Conservation (phyloP, 1,140 invertebrate genomes). For the Gonioctena quinquepunctata region DNA sequence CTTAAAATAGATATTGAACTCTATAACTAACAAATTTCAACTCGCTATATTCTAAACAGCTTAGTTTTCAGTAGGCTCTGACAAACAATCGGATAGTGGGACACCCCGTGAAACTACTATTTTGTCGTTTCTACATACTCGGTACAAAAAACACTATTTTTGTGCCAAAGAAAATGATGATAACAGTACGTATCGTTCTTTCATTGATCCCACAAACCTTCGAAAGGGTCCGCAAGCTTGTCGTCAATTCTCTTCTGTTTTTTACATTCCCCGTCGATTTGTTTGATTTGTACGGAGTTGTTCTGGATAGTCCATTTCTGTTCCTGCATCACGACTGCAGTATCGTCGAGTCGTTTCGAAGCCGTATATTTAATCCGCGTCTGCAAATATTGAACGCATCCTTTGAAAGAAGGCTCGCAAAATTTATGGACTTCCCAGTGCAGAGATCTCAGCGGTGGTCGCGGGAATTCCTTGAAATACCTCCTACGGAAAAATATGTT, state of each 20-base stretch:
- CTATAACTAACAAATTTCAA: too few relatives aligned
- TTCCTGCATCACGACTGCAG: constrained; percentile 56
- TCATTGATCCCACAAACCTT: constrained; percentile 45
- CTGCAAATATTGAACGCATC: constrained; percentile 63
- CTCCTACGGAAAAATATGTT: not conserved
- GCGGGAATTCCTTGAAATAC: constrained; percentile 60
- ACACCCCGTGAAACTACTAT: too few relatives aligned
- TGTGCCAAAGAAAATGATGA: too few relatives aligned
- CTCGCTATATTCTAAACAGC: too few relatives aligned
- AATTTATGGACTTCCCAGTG: constrained; percentile 66
- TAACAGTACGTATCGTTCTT: too few relatives aligned
- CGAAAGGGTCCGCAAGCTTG: constrained; percentile 59
- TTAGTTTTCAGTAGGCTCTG: too few relatives aligned
- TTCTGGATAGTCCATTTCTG: constrained; percentile 55
- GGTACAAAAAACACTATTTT: too few relatives aligned
- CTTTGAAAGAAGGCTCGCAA: constrained; percentile 59
- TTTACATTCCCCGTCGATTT: constrained; percentile 59
- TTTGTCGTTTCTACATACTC: too few relatives aligned
- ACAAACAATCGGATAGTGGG: too few relatives aligned
- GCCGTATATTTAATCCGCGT: constrained; percentile 49
- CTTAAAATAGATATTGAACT: too few relatives aligned
- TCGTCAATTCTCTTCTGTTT: constrained; percentile 55
- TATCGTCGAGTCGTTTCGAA: constrained; percentile 59
- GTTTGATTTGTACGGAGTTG: constrained; percentile 52
- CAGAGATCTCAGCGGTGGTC: constrained; percentile 59